These are phyloP conservation scores for Hetaerina americana DNA, from an alignment of 1,140 invertebrate species.

Conservation along the genomic window DNA sequence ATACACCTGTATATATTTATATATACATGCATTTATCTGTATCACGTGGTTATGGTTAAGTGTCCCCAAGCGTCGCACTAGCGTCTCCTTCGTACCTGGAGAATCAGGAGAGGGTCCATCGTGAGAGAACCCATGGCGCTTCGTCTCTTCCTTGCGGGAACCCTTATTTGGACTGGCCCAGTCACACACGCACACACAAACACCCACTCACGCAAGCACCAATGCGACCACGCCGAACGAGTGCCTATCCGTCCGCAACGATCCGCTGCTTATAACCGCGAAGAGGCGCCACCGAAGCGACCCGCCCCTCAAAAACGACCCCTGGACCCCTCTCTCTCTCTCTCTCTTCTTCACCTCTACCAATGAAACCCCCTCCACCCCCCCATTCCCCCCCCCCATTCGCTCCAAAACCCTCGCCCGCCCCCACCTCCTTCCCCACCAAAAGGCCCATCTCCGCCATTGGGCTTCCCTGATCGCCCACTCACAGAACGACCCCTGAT, in stretches of 20 bases:
- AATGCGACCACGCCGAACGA: background rate
- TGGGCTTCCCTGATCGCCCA: no score
- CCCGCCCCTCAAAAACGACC: background rate
- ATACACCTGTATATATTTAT: no score
- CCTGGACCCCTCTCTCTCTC: background rate
- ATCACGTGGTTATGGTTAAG: no score
- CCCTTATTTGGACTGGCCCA: background rate
- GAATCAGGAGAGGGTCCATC: background rate
- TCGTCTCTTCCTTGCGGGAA: background rate
- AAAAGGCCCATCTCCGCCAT: conserved; percentile 8
- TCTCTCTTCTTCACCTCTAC: background rate
- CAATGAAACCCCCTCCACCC: conserved; percentile 14
- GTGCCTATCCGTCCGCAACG: background rate
- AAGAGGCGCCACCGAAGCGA: background rate
- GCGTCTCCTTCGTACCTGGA: background rate
- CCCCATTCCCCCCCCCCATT: conserved; percentile 25
- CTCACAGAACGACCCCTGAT: no score
- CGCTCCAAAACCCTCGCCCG: conserved; percentile 10
- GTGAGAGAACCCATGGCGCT: background rate
- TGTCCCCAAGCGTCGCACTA: no score
- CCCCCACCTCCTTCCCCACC: conserved; percentile 5
- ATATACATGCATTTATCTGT: no score
- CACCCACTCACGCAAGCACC: background rate
- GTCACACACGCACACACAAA: background rate
- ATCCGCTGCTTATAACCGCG: background rate